Base-by-base conservation (phyloP, 1,140 invertebrate species). In the Paraescarpia echinospica region DNA sequence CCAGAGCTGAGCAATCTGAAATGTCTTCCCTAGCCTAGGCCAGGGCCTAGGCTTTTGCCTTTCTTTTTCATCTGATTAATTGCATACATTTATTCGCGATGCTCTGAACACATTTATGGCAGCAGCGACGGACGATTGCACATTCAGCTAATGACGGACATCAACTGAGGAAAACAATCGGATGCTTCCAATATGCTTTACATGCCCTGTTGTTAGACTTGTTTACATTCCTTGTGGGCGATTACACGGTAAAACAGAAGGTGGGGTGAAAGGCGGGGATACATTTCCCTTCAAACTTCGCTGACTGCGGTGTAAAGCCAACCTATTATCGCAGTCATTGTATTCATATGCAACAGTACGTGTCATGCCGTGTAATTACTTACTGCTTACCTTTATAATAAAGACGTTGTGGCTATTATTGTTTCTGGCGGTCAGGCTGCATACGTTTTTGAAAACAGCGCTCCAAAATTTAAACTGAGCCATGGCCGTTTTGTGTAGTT, bases 381-480 rank as follows among this genome's bases (percentile, higher is more conserved):
- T 77, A 77, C 59, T 77, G 59, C 59, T 77, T 77, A 77, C 59
- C 59, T 77, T 77, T 27, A 77, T 77, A 18, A 77, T 77, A 22
- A 77, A 77, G 59, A 77, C 27, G 59, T 77, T 77, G 22, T 77
- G 22, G 59, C 59, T 77, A 77, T 77, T 77, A 77, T 27, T 77
- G 8, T 77, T 77, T 77, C 22, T 77, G 59, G 59, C 59, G 59
- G 59, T 77, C 59, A 77, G 59, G 59, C 59, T 77, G 59, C 27
- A 77, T 77, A 77, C 59, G 59, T 77, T 77, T 77, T 77, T 31
- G 59, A 77, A 77, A 77, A 22, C 59, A 77, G 59, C 59, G 59
- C 59, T 77, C 59, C 59, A 77, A 77, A 77, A 77, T 77, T 77
- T 77, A 77, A 77, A 77, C 59, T 77, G 59, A 77, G 59, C 59